A percentile compares a stretch with the other conserved stretches of the same genome.
phyloP scores from a whole-genome alignment of 2,797 vertebrate genomes.

The Apodemus agrarius region DNA sequence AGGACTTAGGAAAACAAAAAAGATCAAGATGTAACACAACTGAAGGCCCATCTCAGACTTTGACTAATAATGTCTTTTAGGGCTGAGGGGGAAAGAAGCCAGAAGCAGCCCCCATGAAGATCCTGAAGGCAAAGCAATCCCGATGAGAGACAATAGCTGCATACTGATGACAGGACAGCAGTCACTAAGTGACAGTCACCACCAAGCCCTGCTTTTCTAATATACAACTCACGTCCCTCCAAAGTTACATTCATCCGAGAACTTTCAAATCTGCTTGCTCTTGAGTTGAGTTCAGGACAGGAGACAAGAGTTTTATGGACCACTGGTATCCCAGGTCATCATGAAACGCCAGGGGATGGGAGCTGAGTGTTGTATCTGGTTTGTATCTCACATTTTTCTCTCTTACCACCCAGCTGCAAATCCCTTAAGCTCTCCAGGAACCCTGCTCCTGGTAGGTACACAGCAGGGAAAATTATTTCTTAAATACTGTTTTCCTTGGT shows the following conservation, averaged over 20 bases:
- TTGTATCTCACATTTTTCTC: neutral
- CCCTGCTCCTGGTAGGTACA: constrained; percentile 13
- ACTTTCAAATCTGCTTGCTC: constrained; percentile 52
- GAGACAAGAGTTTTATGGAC: neutral
- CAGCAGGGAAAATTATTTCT: constrained; percentile 38
- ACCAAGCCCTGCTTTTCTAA: neutral
- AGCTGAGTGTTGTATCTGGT: neutral
- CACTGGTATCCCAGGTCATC: neutral
- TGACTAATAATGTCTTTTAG: neutral
- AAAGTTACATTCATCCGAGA: constrained; percentile 14
- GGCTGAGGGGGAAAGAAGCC: neutral
- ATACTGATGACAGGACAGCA: constrained; percentile 3
- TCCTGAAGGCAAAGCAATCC: constrained; percentile 9
- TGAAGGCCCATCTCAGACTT: neutral
- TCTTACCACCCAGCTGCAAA: constrained; percentile 1
- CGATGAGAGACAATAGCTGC: neutral
- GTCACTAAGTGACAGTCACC: neutral
- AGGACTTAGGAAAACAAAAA: neutral
- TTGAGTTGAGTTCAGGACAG: constrained; percentile 13
- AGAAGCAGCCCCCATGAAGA: neutral
- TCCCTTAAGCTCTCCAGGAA: constrained; percentile 27
- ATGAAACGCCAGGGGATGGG: neutral
- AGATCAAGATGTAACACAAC: constrained; percentile 34
- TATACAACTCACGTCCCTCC: neutral
- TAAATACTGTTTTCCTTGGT: constrained; percentile 71